phyloP scores from a whole-genome alignment of 2,113 vertebrate species.

The Phoxinus phoxinus region DNA sequence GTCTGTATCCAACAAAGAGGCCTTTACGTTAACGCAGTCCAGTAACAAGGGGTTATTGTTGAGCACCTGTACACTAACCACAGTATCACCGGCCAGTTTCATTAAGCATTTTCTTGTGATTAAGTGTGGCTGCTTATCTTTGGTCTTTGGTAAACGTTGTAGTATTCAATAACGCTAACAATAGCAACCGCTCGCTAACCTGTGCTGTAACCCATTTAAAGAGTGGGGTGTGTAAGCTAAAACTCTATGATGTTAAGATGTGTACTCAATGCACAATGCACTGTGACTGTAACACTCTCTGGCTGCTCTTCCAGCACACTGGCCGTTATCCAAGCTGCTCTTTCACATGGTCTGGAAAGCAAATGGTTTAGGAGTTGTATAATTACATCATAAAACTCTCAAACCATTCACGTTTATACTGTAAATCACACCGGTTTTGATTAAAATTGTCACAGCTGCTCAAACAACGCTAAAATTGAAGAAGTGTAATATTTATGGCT shows the following conservation, averaged over 20 bases:
- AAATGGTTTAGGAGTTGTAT: constrained; percentile 12
- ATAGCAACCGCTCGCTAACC: background rate
- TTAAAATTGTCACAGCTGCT: constrained; percentile 8
- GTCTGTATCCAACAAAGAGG: constrained; percentile 32
- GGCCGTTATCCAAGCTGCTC: constrained; percentile 10
- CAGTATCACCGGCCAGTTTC: background rate
- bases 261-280: background rate
- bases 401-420: constrained; percentile 5
- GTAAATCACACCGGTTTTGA: constrained; percentile 2
- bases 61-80: background rate
- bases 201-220: background rate
- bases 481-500: background rate
- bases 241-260: constrained; percentile 13
- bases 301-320: background rate
- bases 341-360: constrained; percentile 5
- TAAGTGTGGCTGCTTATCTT: constrained; percentile 30
- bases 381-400: constrained; percentile 29
- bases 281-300: constrained; percentile 19
- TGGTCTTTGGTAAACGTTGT: background rate
- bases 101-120: constrained; percentile 31
- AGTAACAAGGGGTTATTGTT: constrained; percentile 40
- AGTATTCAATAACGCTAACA: constrained; percentile 18
- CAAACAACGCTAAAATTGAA: background rate
- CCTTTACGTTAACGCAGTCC: constrained; percentile 38
- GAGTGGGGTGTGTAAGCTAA: constrained; percentile 6